Conservation (phyloP, 92 coral and sea anemone genomes). For the Epizoanthus illoricatus region DNA sequence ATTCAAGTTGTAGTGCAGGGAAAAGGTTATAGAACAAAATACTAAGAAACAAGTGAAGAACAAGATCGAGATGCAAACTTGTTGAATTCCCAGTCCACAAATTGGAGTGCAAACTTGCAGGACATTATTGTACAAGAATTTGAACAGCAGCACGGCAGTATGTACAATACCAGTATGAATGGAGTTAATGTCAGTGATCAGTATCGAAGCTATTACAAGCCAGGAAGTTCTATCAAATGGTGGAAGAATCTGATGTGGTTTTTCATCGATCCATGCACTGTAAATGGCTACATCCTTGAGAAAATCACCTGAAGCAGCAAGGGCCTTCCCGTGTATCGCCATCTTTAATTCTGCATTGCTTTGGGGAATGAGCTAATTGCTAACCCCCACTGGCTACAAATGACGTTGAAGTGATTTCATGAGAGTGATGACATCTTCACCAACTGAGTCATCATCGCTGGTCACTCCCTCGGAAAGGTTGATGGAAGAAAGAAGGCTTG, state of each 20-base stretch:
- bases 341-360: slow-evolving; percentile 41
- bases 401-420: slow-evolving; percentile 1
- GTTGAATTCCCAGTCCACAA: neutral
- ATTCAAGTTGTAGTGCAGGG: slow-evolving; percentile 40
- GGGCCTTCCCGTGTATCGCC: slow-evolving; percentile 21
- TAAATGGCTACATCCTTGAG: slow-evolving; percentile 48
- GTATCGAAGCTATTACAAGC: slow-evolving; percentile 40
- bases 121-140: slow-evolving; percentile 23
- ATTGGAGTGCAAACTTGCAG: neutral
- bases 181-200: slow-evolving; percentile 37
- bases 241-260: slow-evolving; percentile 53
- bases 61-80: neutral
- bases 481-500: slow-evolving; percentile 45
- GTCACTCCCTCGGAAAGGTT: slow-evolving; percentile 17
- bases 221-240: slow-evolving; percentile 47
- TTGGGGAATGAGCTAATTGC: slow-evolving; percentile 34
- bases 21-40: slow-evolving; percentile 57
- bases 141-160: slow-evolving; percentile 1
- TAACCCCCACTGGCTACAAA: slow-evolving; percentile 31
- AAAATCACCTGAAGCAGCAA: slow-evolving; percentile 17
- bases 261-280: slow-evolving; percentile 46
- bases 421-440: neutral
- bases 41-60: slow-evolving; percentile 38
- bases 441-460: slow-evolving; percentile 33
- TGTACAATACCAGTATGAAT: slow-evolving; percentile 19